Base-by-base conservation (phyloP, 2,888 invertebrate genomes). In the Orgyia antiqua region DNA sequence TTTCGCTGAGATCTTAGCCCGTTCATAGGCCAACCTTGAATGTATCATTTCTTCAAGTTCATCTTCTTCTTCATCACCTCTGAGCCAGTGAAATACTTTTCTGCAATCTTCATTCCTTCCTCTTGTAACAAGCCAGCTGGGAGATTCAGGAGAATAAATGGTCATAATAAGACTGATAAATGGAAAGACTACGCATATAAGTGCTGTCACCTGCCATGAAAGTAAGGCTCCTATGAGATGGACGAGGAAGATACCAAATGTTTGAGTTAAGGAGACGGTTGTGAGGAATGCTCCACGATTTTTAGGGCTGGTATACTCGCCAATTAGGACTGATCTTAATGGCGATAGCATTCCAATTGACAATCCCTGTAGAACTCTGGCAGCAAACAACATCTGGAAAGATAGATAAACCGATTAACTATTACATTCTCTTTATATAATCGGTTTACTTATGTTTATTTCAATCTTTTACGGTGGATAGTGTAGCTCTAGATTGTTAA, bases 211-310 rank as follows among this genome's bases (percentile, higher is more conserved):
- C 48, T 87, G 73, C 90, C 90, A 91, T 24, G 73, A 60, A 0
- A 89, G 49, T 37, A 87, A 73, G 0, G 88, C 88, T 0, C 92
- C 92, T 3, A 91, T 52, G 0, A 86, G 58, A 47, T 92, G 92
- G 4, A 87, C 82, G 3, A 88, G 46, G n/a, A 91, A 78, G 15
- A 92, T 87, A 1, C 91, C 91, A 18, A 82, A 49, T 0, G 89
- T 84, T 26, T 89, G 87, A 0, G 88, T 70, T 1, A 90, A 64
- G 0, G 89, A 86, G 0, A 89, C 79, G 0, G 83, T 83, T 21
- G 90, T 83, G 23, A 90, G 78, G 12, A 91, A 77, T 2, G 88
- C 74, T 0, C 91, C 90, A 9, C 92, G 74, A 34, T 90, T 76
- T 36, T 74, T 77, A 0, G 89, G 91, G 26, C 88, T 86, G 1